A percentile compares a stretch with the other conserved stretches of the same genome.
These are phyloP conservation scores for Turritopsis rubra DNA, from an alignment of 30 jellyfish, hydroid and myxozoan species.

Conservation along the genomic window DNA sequence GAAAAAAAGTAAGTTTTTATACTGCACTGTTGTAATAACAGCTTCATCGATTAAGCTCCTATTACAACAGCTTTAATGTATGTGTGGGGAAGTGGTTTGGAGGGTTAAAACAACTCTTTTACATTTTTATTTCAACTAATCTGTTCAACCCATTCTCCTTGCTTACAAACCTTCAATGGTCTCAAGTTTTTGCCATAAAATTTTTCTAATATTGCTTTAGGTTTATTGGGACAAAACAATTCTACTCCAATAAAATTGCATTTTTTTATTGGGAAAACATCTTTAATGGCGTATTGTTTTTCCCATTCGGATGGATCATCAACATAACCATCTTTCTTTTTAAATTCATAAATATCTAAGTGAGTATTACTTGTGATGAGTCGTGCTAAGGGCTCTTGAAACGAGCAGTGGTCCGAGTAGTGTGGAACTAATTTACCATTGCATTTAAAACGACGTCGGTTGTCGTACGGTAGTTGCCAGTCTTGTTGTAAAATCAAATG, in stretches of 20 bases:
- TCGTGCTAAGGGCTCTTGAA: conserved; percentile 90
- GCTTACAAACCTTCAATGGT: conserved; percentile 49
- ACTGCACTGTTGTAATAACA: not conserved
- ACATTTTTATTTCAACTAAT: not conserved
- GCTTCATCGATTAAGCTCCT: too few species aligned
- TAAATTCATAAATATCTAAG: conserved; percentile 75
- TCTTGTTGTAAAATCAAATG: conserved; percentile 55
- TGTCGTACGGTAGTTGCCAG: conserved; percentile 50
- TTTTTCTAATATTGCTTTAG: conserved; percentile 31
- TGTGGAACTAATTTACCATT: conserved; percentile 55
- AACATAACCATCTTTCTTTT: conserved; percentile 27
- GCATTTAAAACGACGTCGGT: conserved; percentile 72
- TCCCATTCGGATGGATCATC: conserved; percentile 94
- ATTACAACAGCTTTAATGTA: too few species aligned
- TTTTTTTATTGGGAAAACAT: conserved; percentile 67
- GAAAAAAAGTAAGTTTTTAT: not conserved
- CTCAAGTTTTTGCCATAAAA: conserved; percentile 46
- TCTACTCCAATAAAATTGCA: conserved; percentile 54
- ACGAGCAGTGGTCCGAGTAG: conserved; percentile 83
- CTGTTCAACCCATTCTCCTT: conserved; percentile 68
- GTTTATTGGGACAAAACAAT: conserved; percentile 68
- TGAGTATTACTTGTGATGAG: conserved; percentile 57
- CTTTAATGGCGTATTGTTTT: conserved; percentile 36
- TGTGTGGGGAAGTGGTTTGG: too few species aligned
- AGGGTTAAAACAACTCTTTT: too few species aligned